Evolutionary conservation across 2,797 vertebrate genomes (phyloP), one percentile per base, ranked within the genome.

Genomic region (Agapornis canus): DNA sequence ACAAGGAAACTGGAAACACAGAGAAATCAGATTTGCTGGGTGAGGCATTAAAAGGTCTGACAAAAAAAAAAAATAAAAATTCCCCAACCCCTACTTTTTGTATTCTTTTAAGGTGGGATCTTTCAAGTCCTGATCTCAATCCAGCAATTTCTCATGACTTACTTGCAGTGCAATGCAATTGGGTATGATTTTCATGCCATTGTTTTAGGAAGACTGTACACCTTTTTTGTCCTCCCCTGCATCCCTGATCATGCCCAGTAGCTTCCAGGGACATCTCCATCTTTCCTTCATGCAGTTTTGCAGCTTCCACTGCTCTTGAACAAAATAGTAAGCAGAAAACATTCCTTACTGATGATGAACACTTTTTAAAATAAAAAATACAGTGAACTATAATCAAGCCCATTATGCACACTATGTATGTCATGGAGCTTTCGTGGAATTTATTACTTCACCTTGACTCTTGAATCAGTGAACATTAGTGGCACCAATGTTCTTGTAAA

Each of bases 291-390:
- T 29, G 18, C 35, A 69, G 10, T n/a, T 64, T 19, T 32, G 27
- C 17, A 69, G 3, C 31, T 61, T 69, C 31, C 14, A 23, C 13
- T 61, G 9, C 23, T 61, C 9, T 21, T 52, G n/a, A 83, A 26
- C 2, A 32, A 71, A 85, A 25, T 6, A 52, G 15, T 17, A 21
- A 76, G 4, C 23, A 73, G 45, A 43, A 0, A 15, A 2, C 9
- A 9, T 39, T 37, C 11, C 18, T 61, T 20, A 26, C 5, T 72
- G n/a, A 5, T 42, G 10, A 12, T 0, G 0, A 70, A 5, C 5
- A 35, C 1, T 22, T 73, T 57, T 65, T 5, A 65, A 76, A 72
- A 13, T 2, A 64, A 48, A 76, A 69, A 7, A 66, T 13, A n/a
- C 5, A 31, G 15, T 43, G 42, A 73, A 43, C 3, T 86, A 10